Base-by-base conservation (phyloP, 1,140 invertebrate species). In the Ceratina australensis region DNA sequence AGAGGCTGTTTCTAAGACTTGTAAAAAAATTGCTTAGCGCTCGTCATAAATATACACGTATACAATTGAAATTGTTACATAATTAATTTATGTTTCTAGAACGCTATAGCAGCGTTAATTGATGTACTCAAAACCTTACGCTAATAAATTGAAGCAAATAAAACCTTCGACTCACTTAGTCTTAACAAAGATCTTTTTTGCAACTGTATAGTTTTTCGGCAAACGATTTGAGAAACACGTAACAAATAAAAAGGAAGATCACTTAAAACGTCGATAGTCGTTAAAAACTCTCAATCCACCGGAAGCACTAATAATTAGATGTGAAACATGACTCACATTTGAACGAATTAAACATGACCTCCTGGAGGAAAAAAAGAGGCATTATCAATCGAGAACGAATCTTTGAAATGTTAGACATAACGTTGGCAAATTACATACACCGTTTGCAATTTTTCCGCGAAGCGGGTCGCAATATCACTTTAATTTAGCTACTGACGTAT, bases 301-400 rank as follows among this genome's bases (percentile, higher is more conserved):
- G 66, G 67, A 71, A 42, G 49, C 26, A 12, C 4, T 60, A 61
- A 63, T 71, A 61, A 42, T 47, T 71, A 50, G 16, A 18, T 0
- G 1, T 33, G 24, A 47, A 57, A 71, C 42, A 13, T 77, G 74
- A 71, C 28, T 69, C 66, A 71, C 15, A 18, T 54, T 75, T 28
- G 28, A 2, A 8, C 28, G 20, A 26, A 61, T 77, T 61, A 71
- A 71, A 71, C 60, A 12, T 20, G 18, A 71, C 26, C 16, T 4
- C 2, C 5, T 13, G 20, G 2, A 28, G 5, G 16, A 0, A 33
- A 26, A 47, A 69, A 54, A 26, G 8, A 7, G 33, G 15, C 0
- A 26, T 54, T 26, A 47, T 71, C 33, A 54, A 63, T 71, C 20
- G 18, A 71, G 12, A 26, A 69, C 15, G 0, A n/a, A 69, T 76